phyloP scores from a whole-genome alignment of 2,888 invertebrate species.

The Caenorhabditis sp. region DNA sequence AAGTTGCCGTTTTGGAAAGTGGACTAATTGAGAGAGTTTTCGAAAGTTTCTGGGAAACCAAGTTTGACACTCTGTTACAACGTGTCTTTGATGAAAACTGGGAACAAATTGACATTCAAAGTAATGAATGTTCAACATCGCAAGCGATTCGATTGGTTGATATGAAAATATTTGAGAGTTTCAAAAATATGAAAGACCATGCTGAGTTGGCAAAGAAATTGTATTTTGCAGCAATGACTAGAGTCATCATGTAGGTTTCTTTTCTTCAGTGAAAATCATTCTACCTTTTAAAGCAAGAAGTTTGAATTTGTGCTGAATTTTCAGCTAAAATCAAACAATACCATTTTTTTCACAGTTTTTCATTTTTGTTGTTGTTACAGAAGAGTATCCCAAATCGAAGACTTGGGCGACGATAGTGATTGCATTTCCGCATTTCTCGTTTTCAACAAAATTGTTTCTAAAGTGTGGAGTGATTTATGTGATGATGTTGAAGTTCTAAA shows the following conservation, averaged over 20 bases:
- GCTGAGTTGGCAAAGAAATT: conserved; percentile 19
- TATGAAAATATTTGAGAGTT: conserved; percentile 13
- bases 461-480: conserved; percentile 13
- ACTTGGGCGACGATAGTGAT: conserved; percentile 8
- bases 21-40: conserved; percentile 19
- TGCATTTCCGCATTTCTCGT: conserved; percentile 11
- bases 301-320: no score
- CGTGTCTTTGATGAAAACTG: conserved; percentile 10
- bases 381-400: background rate
- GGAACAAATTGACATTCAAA: conserved; percentile 8
- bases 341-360: background rate
- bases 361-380: background rate
- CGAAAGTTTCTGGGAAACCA: conserved; percentile 11
- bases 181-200: conserved; percentile 17
- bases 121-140: conserved; percentile 4
- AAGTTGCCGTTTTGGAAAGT: conserved; percentile 7
- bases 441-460: conserved; percentile 14
- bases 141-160: conserved; percentile 11
- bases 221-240: conserved; percentile 15
- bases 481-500: conserved; percentile 7
- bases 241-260: conserved; percentile 13
- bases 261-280: background rate
- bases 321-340: no score
- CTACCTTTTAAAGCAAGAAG: no score
- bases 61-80: conserved; percentile 5